Base-by-base conservation (phyloP, 2,888 invertebrate genomes). In the Drosophila prolongata region DNA sequence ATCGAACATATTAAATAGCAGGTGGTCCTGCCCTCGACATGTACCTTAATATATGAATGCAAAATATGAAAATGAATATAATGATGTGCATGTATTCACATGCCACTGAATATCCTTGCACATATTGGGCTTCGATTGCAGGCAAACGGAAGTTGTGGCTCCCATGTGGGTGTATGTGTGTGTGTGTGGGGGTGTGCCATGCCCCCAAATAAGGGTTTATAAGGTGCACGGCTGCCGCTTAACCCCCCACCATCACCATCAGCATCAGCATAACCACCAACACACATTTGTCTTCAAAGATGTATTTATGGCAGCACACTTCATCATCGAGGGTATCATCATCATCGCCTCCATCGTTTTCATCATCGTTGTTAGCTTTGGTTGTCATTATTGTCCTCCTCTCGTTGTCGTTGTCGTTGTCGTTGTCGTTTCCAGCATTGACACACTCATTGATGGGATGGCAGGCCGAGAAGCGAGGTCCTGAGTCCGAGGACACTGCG, bases 281-380 rank as follows among this genome's bases (percentile, higher is more conserved):
- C 34, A 62, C 34, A 62, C 50, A 72, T 73, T 81, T 82, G 86
- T 77, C 80, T 77, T 61, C 67, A 56, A 70, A 80, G 78, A 49
- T 76, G 67, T 87, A 80, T 80, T 85, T 85, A 81, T 80, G 69
- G 74, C 67, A 49, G 55, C 49, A 54, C 69, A 77, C 80, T 82
- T 76, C 62, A 83, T 79, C 80, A 81, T 73, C 65, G 16, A 11
- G 11, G 30, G 30, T 11, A 67, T 76, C 34, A n/a, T n/a, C 37
- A 16, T 13, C 35, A 56, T 58, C 37, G 54, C 38, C 42, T 37
- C 40, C 68, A 27, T 47, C 46, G 40, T 55, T 47, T 40, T 46
- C 66, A 55, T 68, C 69, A 46, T 66, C 55, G 55, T 46, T 47
- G 69, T 66, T 69, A 56, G 66, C 66, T 69, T 66, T 47, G 66